Evolutionary conservation across 2,888 invertebrate species (phyloP).

Genomic region (Drosophila mimetica): DNA sequence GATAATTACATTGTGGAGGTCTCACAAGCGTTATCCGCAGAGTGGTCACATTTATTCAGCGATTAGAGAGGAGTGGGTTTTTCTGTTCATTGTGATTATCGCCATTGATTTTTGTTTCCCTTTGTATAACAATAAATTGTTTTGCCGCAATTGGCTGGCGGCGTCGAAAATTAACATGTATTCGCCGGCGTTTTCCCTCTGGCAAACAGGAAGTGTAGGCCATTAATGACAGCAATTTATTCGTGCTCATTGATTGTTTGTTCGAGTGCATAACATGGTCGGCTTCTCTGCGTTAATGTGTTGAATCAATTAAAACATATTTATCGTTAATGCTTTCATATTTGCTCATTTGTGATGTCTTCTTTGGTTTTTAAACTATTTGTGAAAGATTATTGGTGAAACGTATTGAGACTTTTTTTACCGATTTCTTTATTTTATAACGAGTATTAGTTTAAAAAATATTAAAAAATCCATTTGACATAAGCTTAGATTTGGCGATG

Average conservation of each 20-base stretch:
- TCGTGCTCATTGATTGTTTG: conserved; percentile 59
- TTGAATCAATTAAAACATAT: conserved; percentile 31
- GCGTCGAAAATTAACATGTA: conserved; percentile 68
- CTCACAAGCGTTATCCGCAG: conserved; percentile 1
- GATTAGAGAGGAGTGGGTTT: conserved; percentile 5
- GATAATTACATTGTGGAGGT: conserved; percentile 28
- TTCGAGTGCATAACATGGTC: conserved; percentile 11
- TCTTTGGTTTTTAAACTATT: background rate
- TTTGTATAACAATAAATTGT: conserved; percentile 64
- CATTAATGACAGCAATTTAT: conserved; percentile 70
- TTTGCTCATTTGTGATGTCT: background rate
- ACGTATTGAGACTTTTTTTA: too few relatives aligned
- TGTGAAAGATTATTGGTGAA: too few relatives aligned
- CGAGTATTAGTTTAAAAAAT: too few relatives aligned
- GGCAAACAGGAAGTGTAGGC: conserved; percentile 44
- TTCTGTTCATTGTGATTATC: conserved; percentile 26
- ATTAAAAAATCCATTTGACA: too few relatives aligned
- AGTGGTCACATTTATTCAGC: conserved; percentile 4
- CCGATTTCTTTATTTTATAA: too few relatives aligned
- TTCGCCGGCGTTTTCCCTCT: conserved; percentile 24
- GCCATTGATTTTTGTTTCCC: conserved; percentile 50
- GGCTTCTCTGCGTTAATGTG: conserved; percentile 32
- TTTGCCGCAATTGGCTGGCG: conserved; percentile 37
- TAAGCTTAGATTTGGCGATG: too few relatives aligned
- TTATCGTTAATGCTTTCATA: conserved; percentile 17